Base-by-base conservation (phyloP, 2,797 vertebrate species). In the Allobates femoralis region DNA sequence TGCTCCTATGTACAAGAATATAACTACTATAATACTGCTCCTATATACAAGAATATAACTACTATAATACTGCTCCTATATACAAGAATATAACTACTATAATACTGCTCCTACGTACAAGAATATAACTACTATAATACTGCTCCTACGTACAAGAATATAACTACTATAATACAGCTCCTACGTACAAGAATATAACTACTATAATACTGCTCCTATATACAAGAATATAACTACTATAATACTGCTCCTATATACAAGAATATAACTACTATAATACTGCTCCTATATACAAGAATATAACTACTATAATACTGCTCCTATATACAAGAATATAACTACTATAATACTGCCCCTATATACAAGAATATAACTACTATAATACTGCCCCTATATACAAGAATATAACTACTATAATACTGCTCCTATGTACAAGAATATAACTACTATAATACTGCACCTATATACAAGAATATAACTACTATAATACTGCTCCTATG, bases 191-290 rank as follows among this genome's bases (percentile, higher is more conserved):
- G 64, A 67, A 67, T 67, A 67, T 67, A 67, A 32, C 30, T 67
- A 67, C 64, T 67, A 67, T 67, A 67, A 67, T 67, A 67, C 64
- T 67, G 26, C 26, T n/a, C 66, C 67, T 71, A 71, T 71, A 12
- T 73, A 73, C 69, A 73, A 50, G 69, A 73, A 73, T 73, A 73
- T 73, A 73, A 73, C 69, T 73, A 50, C 69, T 46, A 50, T 73
- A 73, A 73, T 73, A 73, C 69, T 73, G 37, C 69, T 8, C 69
- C 69, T 73, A 73, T 50, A 2, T 73, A 73, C 69, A 73, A 73
- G 69, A 73, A 73, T 73, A 73, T 73, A 73, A 50, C 69, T 73
- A 73, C 69, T 73, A 46, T 73, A 73, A 50, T 73, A 73, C 69
- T 46, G 37, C 69, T 7, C 69, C 69, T 8, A 4, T 73, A 73